Conservation (phyloP, 2,888 invertebrate species). For the Enchytraeus crypticus region DNA sequence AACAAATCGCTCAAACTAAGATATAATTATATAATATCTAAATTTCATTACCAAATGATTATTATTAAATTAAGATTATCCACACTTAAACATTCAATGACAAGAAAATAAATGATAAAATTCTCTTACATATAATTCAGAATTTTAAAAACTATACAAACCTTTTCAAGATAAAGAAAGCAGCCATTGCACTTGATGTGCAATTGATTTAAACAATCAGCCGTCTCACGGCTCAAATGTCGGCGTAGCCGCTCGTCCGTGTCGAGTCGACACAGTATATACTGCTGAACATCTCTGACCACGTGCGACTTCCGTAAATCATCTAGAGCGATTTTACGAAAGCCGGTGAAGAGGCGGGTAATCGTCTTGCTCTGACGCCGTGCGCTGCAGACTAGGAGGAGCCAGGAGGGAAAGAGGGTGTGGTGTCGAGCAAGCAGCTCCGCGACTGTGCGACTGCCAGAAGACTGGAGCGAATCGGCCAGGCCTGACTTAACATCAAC, state of each 20-base stretch:
- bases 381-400: conserved; percentile 78
- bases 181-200: conserved; percentile 88
- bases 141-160: too few relatives aligned
- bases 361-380: conserved; percentile 65
- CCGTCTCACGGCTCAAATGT: conserved; percentile 80
- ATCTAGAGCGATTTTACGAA: conserved; percentile 80
- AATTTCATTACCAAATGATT: too few relatives aligned
- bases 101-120: too few relatives aligned
- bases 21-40: too few relatives aligned
- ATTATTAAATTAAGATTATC: too few relatives aligned
- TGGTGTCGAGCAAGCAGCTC: conserved; percentile 79
- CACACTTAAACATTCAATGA: too few relatives aligned
- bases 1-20: too few relatives aligned
- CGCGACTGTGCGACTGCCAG: conserved; percentile 39
- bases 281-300: conserved; percentile 87
- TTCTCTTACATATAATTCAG: too few relatives aligned
- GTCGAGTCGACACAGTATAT: conserved; percentile 75
- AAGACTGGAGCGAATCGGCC: too few relatives aligned
- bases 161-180: conserved; percentile 48
- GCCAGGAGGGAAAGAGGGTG: conserved; percentile 83
- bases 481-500: too few relatives aligned
- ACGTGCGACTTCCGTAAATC: conserved; percentile 73
- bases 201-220: conserved; percentile 85
- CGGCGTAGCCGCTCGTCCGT: conserved; percentile 77
- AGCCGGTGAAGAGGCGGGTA: conserved; percentile 64